phyloP scores from a whole-genome alignment of 2,888 invertebrate genomes.

The Cheilosia pagana region DNA sequence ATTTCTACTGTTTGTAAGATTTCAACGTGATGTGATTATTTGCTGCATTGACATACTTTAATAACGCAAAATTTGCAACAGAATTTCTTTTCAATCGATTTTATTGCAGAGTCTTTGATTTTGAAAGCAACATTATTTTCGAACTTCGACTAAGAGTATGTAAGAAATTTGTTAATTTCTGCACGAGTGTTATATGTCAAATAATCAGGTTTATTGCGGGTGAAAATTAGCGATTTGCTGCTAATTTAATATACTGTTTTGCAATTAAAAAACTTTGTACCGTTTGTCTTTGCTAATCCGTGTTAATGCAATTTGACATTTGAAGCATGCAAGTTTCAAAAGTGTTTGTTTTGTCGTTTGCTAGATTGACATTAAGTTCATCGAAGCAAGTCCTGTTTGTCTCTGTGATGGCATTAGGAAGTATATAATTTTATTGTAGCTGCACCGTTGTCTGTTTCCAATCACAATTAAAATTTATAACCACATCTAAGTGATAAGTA shows the following conservation, averaged over 20 bases:
- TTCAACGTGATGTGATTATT: constrained; percentile 53
- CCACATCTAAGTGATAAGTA: too few relatives aligned
- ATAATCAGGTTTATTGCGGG: constrained; percentile 1
- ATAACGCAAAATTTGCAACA: constrained; percentile 13
- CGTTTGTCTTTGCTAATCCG: neutral
- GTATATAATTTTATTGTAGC: too few relatives aligned
- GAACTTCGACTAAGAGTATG: neutral
- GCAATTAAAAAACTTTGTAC: neutral
- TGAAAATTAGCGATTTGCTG: constrained; percentile 3
- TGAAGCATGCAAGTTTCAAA: too few relatives aligned
- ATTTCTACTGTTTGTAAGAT: constrained; percentile 60
- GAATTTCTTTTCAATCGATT: constrained; percentile 28
- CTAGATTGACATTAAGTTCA: too few relatives aligned
- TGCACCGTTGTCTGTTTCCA: too few relatives aligned
- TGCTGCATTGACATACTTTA: constrained; percentile 43
- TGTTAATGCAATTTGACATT: neutral
- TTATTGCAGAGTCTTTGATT: neutral
- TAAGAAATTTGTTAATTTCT: neutral
- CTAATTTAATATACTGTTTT: neutral
- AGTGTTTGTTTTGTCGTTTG: too few relatives aligned
- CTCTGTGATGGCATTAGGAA: too few relatives aligned
- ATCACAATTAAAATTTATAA: too few relatives aligned
- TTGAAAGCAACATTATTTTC: constrained; percentile 8
- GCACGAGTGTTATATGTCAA: neutral
- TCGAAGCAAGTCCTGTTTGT: too few relatives aligned